Percentiles rank a stretch among this genome's conserved stretches.
Evolutionary conservation across 2,797 vertebrate genomes (phyloP).

Genomic region (Falco rusticolus): DNA sequence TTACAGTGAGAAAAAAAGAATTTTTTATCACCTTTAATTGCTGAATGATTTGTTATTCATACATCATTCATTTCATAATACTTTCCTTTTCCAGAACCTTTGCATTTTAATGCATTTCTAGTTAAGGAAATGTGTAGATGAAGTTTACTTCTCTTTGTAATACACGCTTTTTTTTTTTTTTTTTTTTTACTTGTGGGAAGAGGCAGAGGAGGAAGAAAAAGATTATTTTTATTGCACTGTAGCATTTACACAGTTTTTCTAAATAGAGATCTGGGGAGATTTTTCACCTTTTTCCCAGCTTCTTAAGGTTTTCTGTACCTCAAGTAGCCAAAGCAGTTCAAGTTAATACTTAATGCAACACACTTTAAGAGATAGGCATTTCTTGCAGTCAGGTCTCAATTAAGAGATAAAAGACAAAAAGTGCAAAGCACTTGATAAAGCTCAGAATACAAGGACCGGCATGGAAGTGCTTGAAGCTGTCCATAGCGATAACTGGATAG

Average conservation of each 20-base stretch:
- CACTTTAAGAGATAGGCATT: constrained; percentile 94
- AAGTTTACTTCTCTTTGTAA: constrained; percentile 58
- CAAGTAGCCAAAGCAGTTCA: constrained; percentile 90
- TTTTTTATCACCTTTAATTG: constrained; percentile 66
- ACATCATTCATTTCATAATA: constrained; percentile 8
- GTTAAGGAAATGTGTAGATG: background rate
- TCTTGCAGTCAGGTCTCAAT: constrained; percentile 94
- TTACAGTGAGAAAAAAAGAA: constrained; percentile 24
- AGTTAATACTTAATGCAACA: constrained; percentile 95
- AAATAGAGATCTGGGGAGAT: constrained; percentile 80
- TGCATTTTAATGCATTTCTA: constrained; percentile 57
- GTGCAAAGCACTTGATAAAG: constrained; percentile 92
- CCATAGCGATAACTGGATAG: constrained; percentile 92
- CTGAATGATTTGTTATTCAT: constrained; percentile 53
- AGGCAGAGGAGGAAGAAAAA: constrained; percentile 52
- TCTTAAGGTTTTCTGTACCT: constrained; percentile 79
- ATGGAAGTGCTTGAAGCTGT: constrained; percentile 91
- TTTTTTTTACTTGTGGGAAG: background rate
- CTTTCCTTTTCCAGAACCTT: constrained; percentile 45
- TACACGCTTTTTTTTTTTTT: background rate
- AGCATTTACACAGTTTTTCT: constrained; percentile 80
- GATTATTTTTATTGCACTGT: constrained; percentile 29
- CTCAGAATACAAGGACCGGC: constrained; percentile 86
- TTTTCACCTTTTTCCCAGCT: constrained; percentile 73
- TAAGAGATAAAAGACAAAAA: constrained; percentile 96